phyloP scores from a whole-genome alignment of 2,888 invertebrate species.

The Campoletis raptor region DNA sequence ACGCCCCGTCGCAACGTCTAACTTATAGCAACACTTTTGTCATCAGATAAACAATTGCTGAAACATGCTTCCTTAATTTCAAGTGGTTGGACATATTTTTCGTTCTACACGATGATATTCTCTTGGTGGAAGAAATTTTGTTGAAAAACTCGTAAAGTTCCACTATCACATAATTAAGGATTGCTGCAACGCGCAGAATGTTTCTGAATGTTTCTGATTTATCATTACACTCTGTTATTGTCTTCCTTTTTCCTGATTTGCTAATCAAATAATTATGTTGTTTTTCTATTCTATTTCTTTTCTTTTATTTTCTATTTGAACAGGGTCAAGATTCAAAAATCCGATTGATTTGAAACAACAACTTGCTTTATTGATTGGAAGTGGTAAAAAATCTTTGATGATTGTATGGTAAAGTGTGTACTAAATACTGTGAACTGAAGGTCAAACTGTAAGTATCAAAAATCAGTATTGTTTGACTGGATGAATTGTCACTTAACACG shows the following conservation, averaged over 20 bases:
- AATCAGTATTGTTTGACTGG: no score
- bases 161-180: not conserved
- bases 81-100: not conserved
- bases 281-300: no score
- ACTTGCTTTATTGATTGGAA: not conserved
- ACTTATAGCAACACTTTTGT: slow-evolving; percentile 28
- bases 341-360: no score
- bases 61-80: not conserved
- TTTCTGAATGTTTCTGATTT: not conserved
- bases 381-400: no score
- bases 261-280: no score
- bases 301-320: not conserved
- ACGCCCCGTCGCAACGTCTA: slow-evolving; percentile 35
- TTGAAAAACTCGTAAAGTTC: not conserved
- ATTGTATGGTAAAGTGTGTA: not conserved
- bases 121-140: not conserved
- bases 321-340: not conserved
- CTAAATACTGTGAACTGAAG: not conserved
- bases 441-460: not conserved
- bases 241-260: not conserved
- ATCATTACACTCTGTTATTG: not conserved
- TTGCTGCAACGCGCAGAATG: not conserved
- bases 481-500: no score
- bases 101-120: no score
- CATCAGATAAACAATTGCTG: slow-evolving; percentile 19